A percentile compares a stretch with the other conserved stretches of the same genome.
Evolutionary conservation across 2,113 vertebrate species (phyloP).

Genomic region (Psittacara wagleri): DNA sequence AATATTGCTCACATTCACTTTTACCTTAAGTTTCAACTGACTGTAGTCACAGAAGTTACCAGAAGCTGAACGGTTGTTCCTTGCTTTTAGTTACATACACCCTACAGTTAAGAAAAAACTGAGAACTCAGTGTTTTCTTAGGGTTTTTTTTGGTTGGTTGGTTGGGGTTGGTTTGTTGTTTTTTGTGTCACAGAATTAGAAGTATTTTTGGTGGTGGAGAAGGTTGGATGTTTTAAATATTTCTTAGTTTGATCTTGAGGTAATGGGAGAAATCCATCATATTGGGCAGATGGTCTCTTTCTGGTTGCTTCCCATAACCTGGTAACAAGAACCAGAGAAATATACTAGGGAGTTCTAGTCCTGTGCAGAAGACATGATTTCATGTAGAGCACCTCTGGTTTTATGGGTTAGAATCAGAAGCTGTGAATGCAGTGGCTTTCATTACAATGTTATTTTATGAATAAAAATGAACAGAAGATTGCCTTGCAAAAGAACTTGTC

Average conservation of each 20-base stretch:
- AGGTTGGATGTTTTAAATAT: neutral
- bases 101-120: neutral
- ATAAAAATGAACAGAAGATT: neutral
- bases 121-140: neutral
- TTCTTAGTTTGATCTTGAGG: neutral
- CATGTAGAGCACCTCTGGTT: neutral
- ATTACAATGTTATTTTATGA: neutral
- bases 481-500: neutral
- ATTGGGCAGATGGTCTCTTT: fast-evolving
- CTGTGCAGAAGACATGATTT: neutral
- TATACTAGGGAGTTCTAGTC: neutral
- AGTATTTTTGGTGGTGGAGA: neutral
- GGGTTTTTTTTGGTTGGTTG: neutral
- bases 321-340: neutral
- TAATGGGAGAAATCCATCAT: neutral
- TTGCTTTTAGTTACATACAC: neutral
- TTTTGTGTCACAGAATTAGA: neutral
- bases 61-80: neutral
- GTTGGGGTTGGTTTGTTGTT: neutral
- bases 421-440: neutral
- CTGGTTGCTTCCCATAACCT: neutral
- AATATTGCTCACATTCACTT: neutral
- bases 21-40: neutral
- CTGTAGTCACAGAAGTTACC: neutral
- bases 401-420: neutral